phyloP scores from a whole-genome alignment of 2,888 invertebrate species.

The Smittia sp. region DNA sequence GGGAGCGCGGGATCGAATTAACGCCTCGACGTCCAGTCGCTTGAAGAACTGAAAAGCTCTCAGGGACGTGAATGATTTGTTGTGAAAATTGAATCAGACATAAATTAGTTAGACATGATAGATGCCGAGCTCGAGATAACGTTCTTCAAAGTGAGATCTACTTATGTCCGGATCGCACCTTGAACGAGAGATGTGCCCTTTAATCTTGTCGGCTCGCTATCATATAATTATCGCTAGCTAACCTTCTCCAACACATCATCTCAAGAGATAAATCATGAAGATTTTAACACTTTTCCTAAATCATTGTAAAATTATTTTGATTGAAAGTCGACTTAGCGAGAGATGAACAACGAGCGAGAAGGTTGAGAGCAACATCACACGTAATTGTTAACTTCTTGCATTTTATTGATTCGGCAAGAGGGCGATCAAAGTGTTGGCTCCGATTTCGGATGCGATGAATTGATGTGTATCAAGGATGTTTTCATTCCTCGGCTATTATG shows the following conservation, averaged over 20 bases:
- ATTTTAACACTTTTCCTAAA: conserved; percentile 1
- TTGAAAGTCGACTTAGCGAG: background rate
- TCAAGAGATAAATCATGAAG: background rate
- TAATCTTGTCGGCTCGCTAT: background rate
- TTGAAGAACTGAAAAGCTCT: background rate
- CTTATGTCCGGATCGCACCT: background rate
- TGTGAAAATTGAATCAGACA: conserved; percentile 12
- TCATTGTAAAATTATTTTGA: conserved; percentile 4
- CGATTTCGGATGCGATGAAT: background rate
- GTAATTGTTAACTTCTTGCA: background rate
- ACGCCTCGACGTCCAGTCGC: background rate
- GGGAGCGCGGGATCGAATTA: background rate
- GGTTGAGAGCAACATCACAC: background rate
- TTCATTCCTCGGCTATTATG: background rate
- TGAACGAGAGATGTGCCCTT: background rate
- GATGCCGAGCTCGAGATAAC: background rate
- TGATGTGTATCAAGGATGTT: background rate
- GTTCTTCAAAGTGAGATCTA: background rate
- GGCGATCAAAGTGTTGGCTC: background rate
- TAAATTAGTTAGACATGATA: conserved; percentile 14
- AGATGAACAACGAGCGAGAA: background rate
- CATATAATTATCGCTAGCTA: conserved; percentile 31
- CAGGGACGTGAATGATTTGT: background rate
- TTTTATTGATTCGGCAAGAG: background rate
- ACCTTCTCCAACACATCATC: background rate